Conservation (phyloP, 2,888 invertebrate genomes). For the Sturmia bella region DNA sequence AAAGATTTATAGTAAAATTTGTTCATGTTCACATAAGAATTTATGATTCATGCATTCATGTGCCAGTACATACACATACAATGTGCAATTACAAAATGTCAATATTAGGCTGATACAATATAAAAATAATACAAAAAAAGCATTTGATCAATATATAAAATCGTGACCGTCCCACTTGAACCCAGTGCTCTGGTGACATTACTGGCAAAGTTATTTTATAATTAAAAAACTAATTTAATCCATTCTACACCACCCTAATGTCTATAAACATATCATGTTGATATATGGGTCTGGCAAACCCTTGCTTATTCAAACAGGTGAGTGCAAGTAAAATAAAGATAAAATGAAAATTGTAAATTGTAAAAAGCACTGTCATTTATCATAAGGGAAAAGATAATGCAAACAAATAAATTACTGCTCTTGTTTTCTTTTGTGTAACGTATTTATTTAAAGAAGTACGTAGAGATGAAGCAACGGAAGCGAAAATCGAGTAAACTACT, state of each 20-base stretch:
- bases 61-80: no score
- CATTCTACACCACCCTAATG: neutral
- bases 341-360: neutral
- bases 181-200: no score
- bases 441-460: no score
- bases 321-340: neutral
- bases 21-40: conserved; percentile 7
- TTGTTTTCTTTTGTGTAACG: neutral
- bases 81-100: conserved; percentile 7
- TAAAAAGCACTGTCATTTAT: conserved; percentile 26
- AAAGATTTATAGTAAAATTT: conserved; percentile 27
- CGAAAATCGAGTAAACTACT: conserved; percentile 19
- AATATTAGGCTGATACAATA: neutral
- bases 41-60: conserved; percentile 7
- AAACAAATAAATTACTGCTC: conserved; percentile 34
- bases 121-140: no score
- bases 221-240: no score
- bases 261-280: neutral
- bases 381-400: conserved; percentile 6
- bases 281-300: conserved; percentile 2
- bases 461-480: conserved; percentile 3
- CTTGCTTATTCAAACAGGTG: neutral
- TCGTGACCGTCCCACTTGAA: no score
- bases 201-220: no score
- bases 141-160: no score